A percentile compares a stretch with the other conserved stretches of the same genome.
phyloP scores from a whole-genome alignment of 1,140 invertebrate species.

The Belonocnema kinseyi region DNA sequence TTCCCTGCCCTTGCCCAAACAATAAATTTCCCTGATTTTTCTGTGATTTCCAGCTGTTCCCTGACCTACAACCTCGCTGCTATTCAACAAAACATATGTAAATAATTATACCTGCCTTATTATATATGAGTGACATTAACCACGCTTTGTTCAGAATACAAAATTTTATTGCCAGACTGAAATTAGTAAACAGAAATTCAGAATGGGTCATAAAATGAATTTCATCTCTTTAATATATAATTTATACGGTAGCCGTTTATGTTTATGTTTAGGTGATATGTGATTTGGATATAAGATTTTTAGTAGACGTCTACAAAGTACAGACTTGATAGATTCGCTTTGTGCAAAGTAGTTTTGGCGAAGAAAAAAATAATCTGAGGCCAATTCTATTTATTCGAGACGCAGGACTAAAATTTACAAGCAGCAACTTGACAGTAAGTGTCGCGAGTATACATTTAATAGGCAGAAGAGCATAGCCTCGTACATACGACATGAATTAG shows the following conservation, averaged over 20 bases:
- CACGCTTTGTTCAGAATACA: not conserved
- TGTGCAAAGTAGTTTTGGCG: not conserved
- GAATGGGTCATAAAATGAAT: not conserved
- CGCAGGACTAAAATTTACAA: constrained; percentile 20
- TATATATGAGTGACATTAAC: too few relatives aligned
- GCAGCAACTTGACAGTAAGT: constrained; percentile 17
- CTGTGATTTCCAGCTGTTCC: too few relatives aligned
- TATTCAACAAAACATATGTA: too few relatives aligned
- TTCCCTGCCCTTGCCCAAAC: too few relatives aligned
- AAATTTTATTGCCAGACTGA: not conserved
- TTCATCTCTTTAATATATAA: not conserved
- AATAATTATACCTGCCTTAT: too few relatives aligned
- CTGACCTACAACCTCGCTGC: too few relatives aligned
- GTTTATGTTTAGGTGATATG: constrained; percentile 9
- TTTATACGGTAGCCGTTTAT: not conserved
- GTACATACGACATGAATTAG: constrained; percentile 52
- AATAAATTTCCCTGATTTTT: too few relatives aligned
- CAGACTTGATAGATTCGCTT: not conserved
- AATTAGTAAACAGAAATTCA: not conserved
- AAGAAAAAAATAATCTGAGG: not conserved
- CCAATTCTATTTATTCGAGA: constrained; percentile 17
- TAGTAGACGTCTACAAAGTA: not conserved
- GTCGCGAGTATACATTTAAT: constrained; percentile 42
- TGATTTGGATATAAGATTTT: constrained; percentile 22
- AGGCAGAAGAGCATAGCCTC: constrained; percentile 41